Percentiles rank a stretch among this genome's conserved stretches.
Conservation (phyloP, 2,797 vertebrate species). For the Poecilia velifera region DNA sequence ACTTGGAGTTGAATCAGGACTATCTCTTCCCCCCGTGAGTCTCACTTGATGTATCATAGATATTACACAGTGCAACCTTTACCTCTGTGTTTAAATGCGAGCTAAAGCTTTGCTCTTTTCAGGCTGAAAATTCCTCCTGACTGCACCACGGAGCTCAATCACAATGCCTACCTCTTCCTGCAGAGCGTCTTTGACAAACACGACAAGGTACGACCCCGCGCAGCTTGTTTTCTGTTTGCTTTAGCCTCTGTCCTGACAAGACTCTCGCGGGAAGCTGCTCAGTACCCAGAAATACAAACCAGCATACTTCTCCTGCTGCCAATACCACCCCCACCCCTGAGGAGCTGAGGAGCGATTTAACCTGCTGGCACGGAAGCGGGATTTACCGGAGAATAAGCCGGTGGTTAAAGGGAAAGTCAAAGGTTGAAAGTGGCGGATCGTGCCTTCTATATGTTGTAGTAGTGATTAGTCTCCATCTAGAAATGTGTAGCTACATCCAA, state of each 20-base stretch:
- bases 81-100: not conserved
- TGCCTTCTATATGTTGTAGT: slow-evolving; percentile 17
- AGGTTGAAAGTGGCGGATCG: slow-evolving; percentile 37
- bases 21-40: slow-evolving; percentile 93
- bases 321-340: slow-evolving; percentile 18
- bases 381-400: slow-evolving; percentile 53
- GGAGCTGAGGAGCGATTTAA: slow-evolving; percentile 45
- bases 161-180: slow-evolving; percentile 95
- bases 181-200: slow-evolving; percentile 97
- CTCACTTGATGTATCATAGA: slow-evolving; percentile 9
- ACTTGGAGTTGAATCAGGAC: slow-evolving; percentile 93
- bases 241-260: slow-evolving; percentile 31
- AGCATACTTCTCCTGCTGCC: slow-evolving; percentile 23
- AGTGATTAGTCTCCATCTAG: slow-evolving; percentile 23
- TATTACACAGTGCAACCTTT: not conserved
- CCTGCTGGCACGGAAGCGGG: slow-evolving; percentile 33
- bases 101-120: slow-evolving; percentile 17
- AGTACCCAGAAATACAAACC: slow-evolving; percentile 13
- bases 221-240: slow-evolving; percentile 42
- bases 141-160: slow-evolving; percentile 97
- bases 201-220: slow-evolving; percentile 87
- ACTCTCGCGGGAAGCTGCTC: slow-evolving; percentile 39
- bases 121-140: slow-evolving; percentile 92
- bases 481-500: not conserved
- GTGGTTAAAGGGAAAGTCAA: slow-evolving; percentile 40